A percentile compares a stretch with the other conserved stretches of the same genome.
These are phyloP conservation scores for Gymnodraco acuticeps DNA, from an alignment of 2,797 vertebrate genomes.

Conservation along the genomic window DNA sequence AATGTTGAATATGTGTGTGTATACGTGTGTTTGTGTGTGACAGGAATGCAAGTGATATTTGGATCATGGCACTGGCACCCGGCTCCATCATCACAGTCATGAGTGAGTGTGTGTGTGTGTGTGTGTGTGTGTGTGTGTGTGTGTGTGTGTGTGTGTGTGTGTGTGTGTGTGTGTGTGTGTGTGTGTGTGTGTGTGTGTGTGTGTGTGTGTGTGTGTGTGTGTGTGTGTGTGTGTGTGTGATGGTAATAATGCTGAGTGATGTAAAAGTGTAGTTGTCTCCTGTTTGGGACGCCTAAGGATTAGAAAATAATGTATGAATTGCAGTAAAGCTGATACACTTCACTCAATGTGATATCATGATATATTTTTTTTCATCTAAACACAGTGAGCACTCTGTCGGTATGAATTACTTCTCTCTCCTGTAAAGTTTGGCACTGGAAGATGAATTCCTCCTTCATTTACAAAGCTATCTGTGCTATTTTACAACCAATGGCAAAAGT, in stretches of 20 bases:
- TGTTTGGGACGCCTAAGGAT: constrained; percentile 23
- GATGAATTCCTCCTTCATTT: background rate
- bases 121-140: constrained; percentile 22
- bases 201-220: background rate
- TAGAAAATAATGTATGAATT: constrained; percentile 33
- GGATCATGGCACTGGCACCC: constrained; percentile 14
- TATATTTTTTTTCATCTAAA: background rate
- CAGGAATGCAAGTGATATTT: constrained; percentile 13
- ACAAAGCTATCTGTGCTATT: too few species aligned
- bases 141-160: background rate
- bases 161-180: constrained; percentile 7
- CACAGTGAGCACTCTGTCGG: background rate
- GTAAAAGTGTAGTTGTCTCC: constrained; percentile 23
- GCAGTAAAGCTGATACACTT: constrained; percentile 4
- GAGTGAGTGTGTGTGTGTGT: constrained; percentile 1
- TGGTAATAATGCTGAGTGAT: constrained; percentile 31
- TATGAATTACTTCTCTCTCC: background rate
- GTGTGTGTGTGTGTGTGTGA: too few species aligned
- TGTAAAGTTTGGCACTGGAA: background rate
- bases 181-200: constrained; percentile 4
- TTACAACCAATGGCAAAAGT: background rate
- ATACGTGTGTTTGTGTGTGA: constrained; percentile 7
- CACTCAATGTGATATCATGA: background rate
- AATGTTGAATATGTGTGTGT: background rate
- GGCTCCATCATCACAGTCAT: constrained; percentile 15